Evolutionary conservation across 1,140 invertebrate genomes (phyloP).

Genomic region (Liolophura sinensis): DNA sequence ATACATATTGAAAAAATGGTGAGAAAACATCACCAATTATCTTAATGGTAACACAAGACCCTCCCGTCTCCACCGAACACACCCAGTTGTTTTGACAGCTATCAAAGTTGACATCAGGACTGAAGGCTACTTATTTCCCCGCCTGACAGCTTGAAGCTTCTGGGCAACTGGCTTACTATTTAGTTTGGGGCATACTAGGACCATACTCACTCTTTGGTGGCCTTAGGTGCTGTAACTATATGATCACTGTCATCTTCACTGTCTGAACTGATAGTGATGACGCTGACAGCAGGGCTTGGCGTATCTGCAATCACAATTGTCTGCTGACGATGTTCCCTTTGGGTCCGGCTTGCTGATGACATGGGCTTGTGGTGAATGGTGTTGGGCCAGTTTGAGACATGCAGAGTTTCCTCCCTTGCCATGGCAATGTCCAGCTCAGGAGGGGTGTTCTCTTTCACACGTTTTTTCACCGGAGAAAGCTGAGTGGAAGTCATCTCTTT

Average conservation of each 20-base stretch:
- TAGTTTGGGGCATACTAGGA: too few species aligned
- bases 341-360: background rate
- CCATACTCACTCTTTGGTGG: too few species aligned
- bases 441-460: conserved; percentile 95
- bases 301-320: conserved; percentile 90
- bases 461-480: conserved; percentile 94
- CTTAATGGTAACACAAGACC: too few species aligned
- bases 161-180: too few species aligned
- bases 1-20: too few species aligned
- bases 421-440: conserved; percentile 61
- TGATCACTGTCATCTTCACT: conserved; percentile 75
- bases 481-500: conserved; percentile 81
- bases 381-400: conserved; percentile 35
- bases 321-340: conserved; percentile 58
- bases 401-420: conserved; percentile 29
- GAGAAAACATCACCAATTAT: too few species aligned
- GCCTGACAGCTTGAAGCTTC: too few species aligned
- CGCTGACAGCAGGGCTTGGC: conserved; percentile 82
- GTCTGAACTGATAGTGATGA: conserved; percentile 95
- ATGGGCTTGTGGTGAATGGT: conserved; percentile 4
- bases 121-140: too few species aligned
- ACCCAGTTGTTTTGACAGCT: too few species aligned
- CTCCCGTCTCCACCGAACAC: too few species aligned
- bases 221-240: too few species aligned
- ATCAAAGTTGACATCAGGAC: too few species aligned